Conservation (phyloP, 2,888 invertebrate species). For the Brenthis daphne region DNA sequence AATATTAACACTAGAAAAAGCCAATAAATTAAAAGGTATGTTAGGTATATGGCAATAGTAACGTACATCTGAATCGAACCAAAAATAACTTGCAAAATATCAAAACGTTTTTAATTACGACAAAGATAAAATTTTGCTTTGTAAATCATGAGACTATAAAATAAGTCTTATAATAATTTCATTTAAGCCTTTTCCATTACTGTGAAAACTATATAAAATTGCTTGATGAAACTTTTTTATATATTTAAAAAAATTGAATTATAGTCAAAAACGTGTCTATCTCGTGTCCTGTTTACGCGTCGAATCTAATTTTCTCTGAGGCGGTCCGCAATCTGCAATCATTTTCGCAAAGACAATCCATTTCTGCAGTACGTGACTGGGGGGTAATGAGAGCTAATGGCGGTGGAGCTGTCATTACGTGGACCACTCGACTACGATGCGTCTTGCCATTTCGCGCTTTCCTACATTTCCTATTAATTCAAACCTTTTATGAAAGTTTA, state of each 20-base stretch:
- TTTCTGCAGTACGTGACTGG: constrained; percentile 79
- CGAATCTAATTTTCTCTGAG: constrained; percentile 78
- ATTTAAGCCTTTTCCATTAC: too few species aligned
- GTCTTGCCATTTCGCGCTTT: constrained; percentile 44
- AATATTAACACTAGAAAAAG: too few species aligned
- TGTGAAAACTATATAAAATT: too few species aligned
- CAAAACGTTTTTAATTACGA: too few species aligned
- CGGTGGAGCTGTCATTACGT: constrained; percentile 72
- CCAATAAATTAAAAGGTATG: too few species aligned
- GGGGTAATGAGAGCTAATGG: constrained; percentile 78
- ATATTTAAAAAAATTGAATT: constrained; percentile 8
- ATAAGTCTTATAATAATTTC: too few species aligned
- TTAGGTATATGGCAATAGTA: too few species aligned
- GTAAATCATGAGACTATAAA: too few species aligned
- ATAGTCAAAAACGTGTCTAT: constrained; percentile 36
- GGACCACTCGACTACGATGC: constrained; percentile 48
- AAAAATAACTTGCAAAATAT: too few species aligned
- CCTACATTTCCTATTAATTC: constrained; percentile 16
- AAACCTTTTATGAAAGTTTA: neutral
- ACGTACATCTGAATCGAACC: too few species aligned
- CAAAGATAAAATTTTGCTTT: too few species aligned
- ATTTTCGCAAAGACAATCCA: constrained; percentile 82
- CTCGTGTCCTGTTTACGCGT: constrained; percentile 69
- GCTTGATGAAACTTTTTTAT: too few species aligned
- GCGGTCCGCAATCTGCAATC: constrained; percentile 78